phyloP scores from a whole-genome alignment of 2,888 invertebrate species.

The Corbicula japonica region DNA sequence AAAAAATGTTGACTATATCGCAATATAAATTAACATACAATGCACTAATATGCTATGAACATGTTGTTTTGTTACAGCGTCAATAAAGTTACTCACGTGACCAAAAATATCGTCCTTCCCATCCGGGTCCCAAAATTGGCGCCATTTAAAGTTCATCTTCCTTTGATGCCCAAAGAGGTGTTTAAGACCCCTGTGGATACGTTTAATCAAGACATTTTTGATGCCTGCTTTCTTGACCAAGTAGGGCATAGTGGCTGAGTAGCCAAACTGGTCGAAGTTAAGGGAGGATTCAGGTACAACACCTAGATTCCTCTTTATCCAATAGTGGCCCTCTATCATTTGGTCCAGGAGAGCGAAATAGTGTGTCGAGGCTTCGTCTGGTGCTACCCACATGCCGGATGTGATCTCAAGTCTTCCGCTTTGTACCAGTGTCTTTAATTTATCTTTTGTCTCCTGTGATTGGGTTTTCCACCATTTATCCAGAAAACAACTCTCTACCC shows the following conservation, averaged over 20 bases:
- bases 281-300: slow-evolving; percentile 79
- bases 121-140: slow-evolving; percentile 90
- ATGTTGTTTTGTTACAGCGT: too few relatives aligned
- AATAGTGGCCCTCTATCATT: slow-evolving; percentile 83
- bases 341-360: slow-evolving; percentile 81
- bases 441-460: slow-evolving; percentile 34
- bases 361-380: slow-evolving; percentile 83
- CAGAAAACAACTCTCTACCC: slow-evolving; percentile 84
- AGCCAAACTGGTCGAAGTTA: slow-evolving; percentile 84
- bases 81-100: slow-evolving; percentile 55
- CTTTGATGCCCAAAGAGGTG: slow-evolving; percentile 91
- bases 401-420: slow-evolving; percentile 80
- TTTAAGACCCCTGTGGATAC: slow-evolving; percentile 93
- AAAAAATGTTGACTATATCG: too few relatives aligned
- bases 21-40: too few relatives aligned
- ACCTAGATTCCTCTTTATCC: slow-evolving; percentile 87
- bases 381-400: slow-evolving; percentile 83
- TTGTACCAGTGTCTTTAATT: slow-evolving; percentile 70
- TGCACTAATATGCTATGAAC: too few relatives aligned
- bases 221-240: slow-evolving; percentile 78
- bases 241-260: slow-evolving; percentile 81
- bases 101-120: slow-evolving; percentile 88
- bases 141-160: slow-evolving; percentile 95
- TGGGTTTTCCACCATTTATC: slow-evolving; percentile 80
- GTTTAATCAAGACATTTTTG: slow-evolving; percentile 78